Evolutionary conservation across 2,888 invertebrate species (phyloP).

Genomic region (Lasioglossum oenotherae): DNA sequence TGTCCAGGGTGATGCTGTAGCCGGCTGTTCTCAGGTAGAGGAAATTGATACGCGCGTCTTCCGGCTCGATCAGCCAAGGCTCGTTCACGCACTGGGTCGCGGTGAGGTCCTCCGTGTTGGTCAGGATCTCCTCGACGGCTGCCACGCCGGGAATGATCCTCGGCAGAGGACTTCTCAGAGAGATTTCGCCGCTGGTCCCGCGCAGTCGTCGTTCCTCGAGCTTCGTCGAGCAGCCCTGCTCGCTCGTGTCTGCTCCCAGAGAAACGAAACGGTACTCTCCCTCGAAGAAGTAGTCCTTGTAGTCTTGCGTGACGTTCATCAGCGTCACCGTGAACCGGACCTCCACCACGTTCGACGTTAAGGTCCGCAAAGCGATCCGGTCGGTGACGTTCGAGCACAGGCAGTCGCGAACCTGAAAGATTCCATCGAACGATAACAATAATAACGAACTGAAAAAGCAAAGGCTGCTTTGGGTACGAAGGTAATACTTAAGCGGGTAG

Average conservation of each 20-base stretch:
- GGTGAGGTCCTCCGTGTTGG: conserved; percentile 78
- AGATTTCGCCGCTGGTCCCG: conserved; percentile 91
- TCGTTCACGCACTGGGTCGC: conserved; percentile 88
- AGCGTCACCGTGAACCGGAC: conserved; percentile 90
- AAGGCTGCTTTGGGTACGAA: too few relatives aligned
- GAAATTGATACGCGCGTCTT: conserved; percentile 89
- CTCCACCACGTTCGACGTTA: conserved; percentile 90
- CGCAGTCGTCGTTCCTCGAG: conserved; percentile 88
- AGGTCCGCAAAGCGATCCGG: conserved; percentile 88
- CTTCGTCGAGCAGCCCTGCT: conserved; percentile 87
- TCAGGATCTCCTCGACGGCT: conserved; percentile 72
- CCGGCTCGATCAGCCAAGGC: conserved; percentile 92
- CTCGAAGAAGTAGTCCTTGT: conserved; percentile 92
- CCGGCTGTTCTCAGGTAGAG: conserved; percentile 90
- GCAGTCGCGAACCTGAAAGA: conserved; percentile 90
- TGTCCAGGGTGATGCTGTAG: conserved; percentile 85
- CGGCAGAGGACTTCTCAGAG: conserved; percentile 87
- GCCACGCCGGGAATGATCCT: conserved; percentile 70
- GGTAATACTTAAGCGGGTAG: too few relatives aligned
- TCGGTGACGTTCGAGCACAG: conserved; percentile 90
- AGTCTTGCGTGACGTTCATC: conserved; percentile 93
- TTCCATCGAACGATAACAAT: not conserved
- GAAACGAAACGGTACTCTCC: conserved; percentile 89
- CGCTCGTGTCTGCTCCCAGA: conserved; percentile 78
- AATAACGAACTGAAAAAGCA: not conserved